phyloP scores from a whole-genome alignment of 2,888 invertebrate species.

The Cheilosia soror region DNA sequence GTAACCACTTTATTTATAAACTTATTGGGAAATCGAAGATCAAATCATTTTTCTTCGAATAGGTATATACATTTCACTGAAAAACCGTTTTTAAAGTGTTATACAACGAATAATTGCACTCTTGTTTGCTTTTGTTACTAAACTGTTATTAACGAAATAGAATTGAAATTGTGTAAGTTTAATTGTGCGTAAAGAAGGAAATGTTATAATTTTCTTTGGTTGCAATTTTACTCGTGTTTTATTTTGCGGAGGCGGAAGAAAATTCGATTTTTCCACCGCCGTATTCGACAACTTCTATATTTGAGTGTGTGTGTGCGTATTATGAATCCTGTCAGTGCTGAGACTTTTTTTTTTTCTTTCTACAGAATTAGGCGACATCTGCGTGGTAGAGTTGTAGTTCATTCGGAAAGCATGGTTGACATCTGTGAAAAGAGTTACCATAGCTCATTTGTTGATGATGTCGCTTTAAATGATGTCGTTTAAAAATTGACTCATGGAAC shows the following conservation, averaged over 20 bases:
- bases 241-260: conserved; percentile 65
- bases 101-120: conserved; percentile 57
- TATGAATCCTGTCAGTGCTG: conserved; percentile 67
- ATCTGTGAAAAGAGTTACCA: conserved; percentile 25
- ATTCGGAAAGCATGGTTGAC: not conserved
- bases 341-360: conserved; percentile 13
- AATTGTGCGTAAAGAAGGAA: not conserved
- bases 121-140: not conserved
- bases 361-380: conserved; percentile 47
- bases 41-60: conserved; percentile 45
- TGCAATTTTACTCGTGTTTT: conserved; percentile 30
- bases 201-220: conserved; percentile 5
- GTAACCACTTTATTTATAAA: conserved; percentile 68
- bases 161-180: not conserved
- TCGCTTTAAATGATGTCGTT: not conserved
- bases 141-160: not conserved
- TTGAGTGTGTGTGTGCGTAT: conserved; percentile 20
- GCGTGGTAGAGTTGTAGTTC: not conserved
- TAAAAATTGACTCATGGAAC: no score
- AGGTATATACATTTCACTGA: conserved; percentile 42
- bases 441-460: not conserved
- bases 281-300: conserved; percentile 24
- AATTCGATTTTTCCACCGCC: conserved; percentile 73
- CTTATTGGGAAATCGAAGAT: conserved; percentile 64
- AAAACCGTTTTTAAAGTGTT: conserved; percentile 70